Evolutionary conservation across 2,888 invertebrate genomes (phyloP), one percentile per base, ranked within the genome.

Genomic region (Mongoloraphidia duomilia): DNA sequence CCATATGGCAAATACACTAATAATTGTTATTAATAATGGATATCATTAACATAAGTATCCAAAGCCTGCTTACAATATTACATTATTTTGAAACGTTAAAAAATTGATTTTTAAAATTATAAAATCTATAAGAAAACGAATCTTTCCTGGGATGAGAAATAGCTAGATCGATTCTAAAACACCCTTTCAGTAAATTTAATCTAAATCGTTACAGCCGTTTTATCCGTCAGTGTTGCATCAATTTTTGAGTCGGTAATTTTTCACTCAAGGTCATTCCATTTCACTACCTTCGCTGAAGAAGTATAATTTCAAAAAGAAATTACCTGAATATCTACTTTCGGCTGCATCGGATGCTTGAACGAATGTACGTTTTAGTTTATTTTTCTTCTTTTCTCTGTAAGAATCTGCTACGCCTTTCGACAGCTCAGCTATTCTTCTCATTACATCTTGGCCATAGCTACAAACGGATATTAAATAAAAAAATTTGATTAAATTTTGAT

Each of bases 371-470:
- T 80, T 75, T 1, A 81, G 59, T 62, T 76, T 77, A 0, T 62
- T 68, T 62, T 72, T 75, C 56, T 66, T 69, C 41, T 58, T 50
- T 55, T 79, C 79, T 42, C 84, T 74, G 60, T 84, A 88, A 36
- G 80, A 79, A 34, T 77, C 75, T 0, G 85, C 83, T 0, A 90
- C 78, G 34, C 84, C 85, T 59, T 79, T 73, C 0, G 88, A 80
- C 4, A 93, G 64, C 58, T 79, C 79, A 0, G 79, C 76, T 48
- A 93, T 80, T 54, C 82, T 69, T 36, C 75, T 69, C 93, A 93
- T 93, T 0, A 90, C 83, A 51, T 82, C 77, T 36, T 75, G 69
- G 1, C 92, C 91, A 67, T 94, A 94, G 57, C 86, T 84, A 65
- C 34, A 62, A 54, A 55, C 53, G 39, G 46, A 47, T 40, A 65